phyloP scores from a whole-genome alignment of 2,113 vertebrate genomes.

The Phalacrocorax pelagicus region DNA sequence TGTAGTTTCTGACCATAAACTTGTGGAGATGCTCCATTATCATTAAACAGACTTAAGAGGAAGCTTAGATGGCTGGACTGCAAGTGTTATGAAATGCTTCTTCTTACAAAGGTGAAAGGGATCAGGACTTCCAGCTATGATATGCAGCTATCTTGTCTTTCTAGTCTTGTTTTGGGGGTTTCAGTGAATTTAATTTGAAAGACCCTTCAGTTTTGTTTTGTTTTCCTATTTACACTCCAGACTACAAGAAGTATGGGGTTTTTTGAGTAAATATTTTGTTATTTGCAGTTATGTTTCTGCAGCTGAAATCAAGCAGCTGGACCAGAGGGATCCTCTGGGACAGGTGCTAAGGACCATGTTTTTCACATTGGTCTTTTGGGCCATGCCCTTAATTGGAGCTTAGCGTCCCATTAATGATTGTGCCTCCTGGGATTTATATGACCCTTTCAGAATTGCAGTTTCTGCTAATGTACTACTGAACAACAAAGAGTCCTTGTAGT shows the following conservation, averaged over 20 bases:
- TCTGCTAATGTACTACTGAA: slow-evolving; percentile 75
- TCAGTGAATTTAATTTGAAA: neutral
- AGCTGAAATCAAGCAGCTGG: slow-evolving; percentile 57
- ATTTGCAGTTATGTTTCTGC: slow-evolving; percentile 6
- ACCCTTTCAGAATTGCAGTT: slow-evolving; percentile 77
- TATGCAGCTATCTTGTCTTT: neutral
- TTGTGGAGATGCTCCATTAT: neutral
- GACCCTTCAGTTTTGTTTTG: neutral
- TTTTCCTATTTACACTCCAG: neutral
- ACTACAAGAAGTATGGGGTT: neutral
- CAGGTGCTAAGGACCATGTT: slow-evolving; percentile 41
- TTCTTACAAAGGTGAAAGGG: neutral
- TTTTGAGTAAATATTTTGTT: neutral
- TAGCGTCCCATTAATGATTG: slow-evolving; percentile 85
- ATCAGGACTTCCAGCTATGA: neutral
- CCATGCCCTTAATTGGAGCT: slow-evolving; percentile 85
- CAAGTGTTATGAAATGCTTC: neutral
- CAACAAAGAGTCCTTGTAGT: slow-evolving; percentile 59
- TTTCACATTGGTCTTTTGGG: slow-evolving; percentile 81
- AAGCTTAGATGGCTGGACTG: neutral
- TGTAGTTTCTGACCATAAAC: neutral
- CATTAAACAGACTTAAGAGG: neutral
- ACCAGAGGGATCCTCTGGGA: slow-evolving; percentile 77
- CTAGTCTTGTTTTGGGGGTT: neutral
- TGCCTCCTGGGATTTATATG: slow-evolving; percentile 72